A percentile compares a stretch with the other conserved stretches of the same genome.
Conservation (phyloP, 2,797 vertebrate genomes). For the Hylomyscus alleni region DNA sequence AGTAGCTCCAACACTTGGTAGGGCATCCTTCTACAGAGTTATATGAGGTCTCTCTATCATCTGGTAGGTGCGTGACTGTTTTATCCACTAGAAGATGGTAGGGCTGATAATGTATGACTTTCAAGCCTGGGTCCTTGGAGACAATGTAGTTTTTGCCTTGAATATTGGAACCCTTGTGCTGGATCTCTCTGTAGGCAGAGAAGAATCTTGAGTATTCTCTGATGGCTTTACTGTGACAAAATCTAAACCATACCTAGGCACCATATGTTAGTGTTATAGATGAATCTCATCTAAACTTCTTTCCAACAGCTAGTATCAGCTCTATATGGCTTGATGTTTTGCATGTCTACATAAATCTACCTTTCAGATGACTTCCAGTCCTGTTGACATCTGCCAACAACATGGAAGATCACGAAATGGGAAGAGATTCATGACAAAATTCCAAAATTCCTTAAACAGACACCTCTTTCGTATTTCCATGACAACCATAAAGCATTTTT, state of each 20-base stretch:
- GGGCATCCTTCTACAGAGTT: slow-evolving; percentile 15
- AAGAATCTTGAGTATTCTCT: neutral
- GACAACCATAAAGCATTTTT: slow-evolving; percentile 14
- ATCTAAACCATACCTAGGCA: neutral
- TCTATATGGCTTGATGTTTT: slow-evolving; percentile 3
- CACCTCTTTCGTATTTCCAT: neutral
- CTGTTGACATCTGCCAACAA: neutral
- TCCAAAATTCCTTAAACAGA: neutral
- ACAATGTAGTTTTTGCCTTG: slow-evolving; percentile 5
- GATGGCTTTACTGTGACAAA: neutral
- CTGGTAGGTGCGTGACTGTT: neutral
- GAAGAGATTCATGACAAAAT: slow-evolving; percentile 2
- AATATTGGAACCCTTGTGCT: neutral
- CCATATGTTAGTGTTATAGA: neutral
- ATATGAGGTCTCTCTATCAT: neutral
- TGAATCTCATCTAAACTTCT: neutral
- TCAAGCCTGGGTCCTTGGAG: neutral
- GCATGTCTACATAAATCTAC: neutral
- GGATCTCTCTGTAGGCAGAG: neutral
- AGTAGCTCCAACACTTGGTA: slow-evolving; percentile 15
- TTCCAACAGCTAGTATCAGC: neutral
- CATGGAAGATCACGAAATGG: neutral
- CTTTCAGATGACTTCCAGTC: slow-evolving; percentile 30
- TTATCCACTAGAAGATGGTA: neutral
- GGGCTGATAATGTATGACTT: neutral